Base-by-base conservation (phyloP, 2,797 vertebrate genomes). In the Cynopterus sphinx region DNA sequence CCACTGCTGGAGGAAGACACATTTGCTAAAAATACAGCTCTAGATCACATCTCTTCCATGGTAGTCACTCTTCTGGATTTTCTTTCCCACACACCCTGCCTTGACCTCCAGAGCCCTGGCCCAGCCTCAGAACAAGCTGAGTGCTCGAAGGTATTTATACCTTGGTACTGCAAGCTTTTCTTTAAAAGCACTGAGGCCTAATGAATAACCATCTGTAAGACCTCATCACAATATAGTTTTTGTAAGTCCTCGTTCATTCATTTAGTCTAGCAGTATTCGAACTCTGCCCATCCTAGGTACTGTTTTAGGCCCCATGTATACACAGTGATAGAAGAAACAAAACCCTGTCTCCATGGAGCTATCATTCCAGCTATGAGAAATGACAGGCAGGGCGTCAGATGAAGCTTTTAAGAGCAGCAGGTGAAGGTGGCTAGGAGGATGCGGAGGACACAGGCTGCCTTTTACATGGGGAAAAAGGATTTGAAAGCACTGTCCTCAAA, bases 391-490 rank as follows among this genome's bases (percentile, higher is more conserved):
- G 26, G 28, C 31, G 49, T 33, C 28, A 41, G n/a, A 15, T 15
- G 16, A 3, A 9, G 43, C 3, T 15, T 49, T n/a, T 19, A 5
- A 43, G 9, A 55, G 83, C 26, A 82, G 57, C 53, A 43, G 21
- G 28, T 33, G 12, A 19, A 55, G 57, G 13, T 6, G 17, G 28
- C 24, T n/a, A 61, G 67, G 41, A 57, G 73, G 49, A 63, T 16
- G 51, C 0, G 0, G 24, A 46, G 21, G 6, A 16, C 9, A 63
- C n/a, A 71, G 43, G 61, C 31, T 53, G 77, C 36, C 24, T 5
- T 12, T 16, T n/a, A 15, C 0, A 26, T 0, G 1, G 28, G 1
- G 5, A 21, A 59, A 31, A 61, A 33, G 55, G 33, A 43, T 9
- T 12, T 28, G 31, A 49, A 24, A 61, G 36, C 51, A 17, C 33